These are phyloP conservation scores for Lobophora halterata DNA, from an alignment of 2,888 invertebrate species.

Conservation along the genomic window DNA sequence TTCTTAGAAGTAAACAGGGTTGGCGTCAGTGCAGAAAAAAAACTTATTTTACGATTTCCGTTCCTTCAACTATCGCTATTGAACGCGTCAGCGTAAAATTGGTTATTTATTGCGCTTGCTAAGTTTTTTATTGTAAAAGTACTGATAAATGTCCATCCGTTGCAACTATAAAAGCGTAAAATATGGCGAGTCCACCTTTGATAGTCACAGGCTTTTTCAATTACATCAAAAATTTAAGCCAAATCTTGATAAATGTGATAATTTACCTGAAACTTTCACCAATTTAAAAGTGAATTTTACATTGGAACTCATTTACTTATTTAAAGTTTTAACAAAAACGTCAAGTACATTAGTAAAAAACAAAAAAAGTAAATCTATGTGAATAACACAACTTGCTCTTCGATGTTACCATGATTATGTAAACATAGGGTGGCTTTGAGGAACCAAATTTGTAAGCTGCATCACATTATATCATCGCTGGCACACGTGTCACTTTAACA, in stretches of 20 bases:
- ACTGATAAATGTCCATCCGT: constrained; percentile 29
- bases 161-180: constrained; percentile 10
- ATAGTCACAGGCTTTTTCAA: background rate
- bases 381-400: constrained; percentile 19
- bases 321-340: no score
- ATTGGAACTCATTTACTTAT: no score
- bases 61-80: constrained; percentile 54
- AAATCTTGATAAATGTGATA: background rate
- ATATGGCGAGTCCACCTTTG: constrained; percentile 1
- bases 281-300: no score
- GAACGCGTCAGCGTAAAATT: constrained; percentile 62
- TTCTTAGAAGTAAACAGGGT: no score
- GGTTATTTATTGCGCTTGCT: constrained; percentile 70
- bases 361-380: no score
- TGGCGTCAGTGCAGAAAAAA: constrained; percentile 60
- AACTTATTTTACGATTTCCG: constrained; percentile 79
- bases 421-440: constrained; percentile 42
- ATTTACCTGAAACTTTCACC: no score
- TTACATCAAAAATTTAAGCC: background rate
- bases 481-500: constrained; percentile 77
- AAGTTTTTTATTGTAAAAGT: constrained; percentile 44
- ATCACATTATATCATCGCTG: constrained; percentile 54
- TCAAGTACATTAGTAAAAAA: no score
- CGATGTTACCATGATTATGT: constrained; percentile 32
- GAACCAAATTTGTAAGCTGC: constrained; percentile 62